Percentiles rank a stretch among this genome's conserved stretches.
Evolutionary conservation across 2,797 vertebrate species (phyloP).

Genomic region (Poecilia wingei): DNA sequence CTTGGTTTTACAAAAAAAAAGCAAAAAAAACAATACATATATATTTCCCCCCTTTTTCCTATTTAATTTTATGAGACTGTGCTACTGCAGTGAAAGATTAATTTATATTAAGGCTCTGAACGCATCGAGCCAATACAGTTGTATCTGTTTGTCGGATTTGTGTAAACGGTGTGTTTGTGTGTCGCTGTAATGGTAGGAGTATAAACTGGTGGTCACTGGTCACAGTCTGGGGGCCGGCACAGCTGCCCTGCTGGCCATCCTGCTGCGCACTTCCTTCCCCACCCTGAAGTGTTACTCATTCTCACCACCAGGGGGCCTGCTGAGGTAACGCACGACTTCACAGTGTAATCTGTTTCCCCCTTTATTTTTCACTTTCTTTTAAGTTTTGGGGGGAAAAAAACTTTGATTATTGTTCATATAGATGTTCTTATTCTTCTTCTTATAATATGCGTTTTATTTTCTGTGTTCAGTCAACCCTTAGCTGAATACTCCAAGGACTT

Average conservation of each 20-base stretch:
- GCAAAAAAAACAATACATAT: too few relatives aligned
- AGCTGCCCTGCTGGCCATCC: constrained; percentile 86
- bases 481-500: constrained; percentile 92
- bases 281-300: constrained; percentile 89
- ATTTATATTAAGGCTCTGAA: background rate
- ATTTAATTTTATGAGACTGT: too few relatives aligned
- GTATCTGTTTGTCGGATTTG: too few relatives aligned
- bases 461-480: constrained; percentile 87
- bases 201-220: constrained; percentile 91
- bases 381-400: too few relatives aligned
- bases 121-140: too few relatives aligned
- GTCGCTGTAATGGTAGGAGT: constrained; percentile 82
- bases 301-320: constrained; percentile 94
- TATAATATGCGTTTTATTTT: background rate
- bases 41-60: background rate
- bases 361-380: background rate
- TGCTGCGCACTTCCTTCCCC: constrained; percentile 86
- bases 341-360: background rate
- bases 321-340: constrained; percentile 83
- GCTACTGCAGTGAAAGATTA: background rate
- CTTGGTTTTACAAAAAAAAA: too few relatives aligned
- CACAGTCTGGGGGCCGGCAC: constrained; percentile 96
- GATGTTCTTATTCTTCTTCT: too few relatives aligned
- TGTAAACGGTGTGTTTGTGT: constrained; percentile 6
- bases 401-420: background rate